Evolutionary conservation across 1,140 invertebrate species (phyloP), one percentile per base, ranked within the genome.

Genomic region (Drosophila murphyi): DNA sequence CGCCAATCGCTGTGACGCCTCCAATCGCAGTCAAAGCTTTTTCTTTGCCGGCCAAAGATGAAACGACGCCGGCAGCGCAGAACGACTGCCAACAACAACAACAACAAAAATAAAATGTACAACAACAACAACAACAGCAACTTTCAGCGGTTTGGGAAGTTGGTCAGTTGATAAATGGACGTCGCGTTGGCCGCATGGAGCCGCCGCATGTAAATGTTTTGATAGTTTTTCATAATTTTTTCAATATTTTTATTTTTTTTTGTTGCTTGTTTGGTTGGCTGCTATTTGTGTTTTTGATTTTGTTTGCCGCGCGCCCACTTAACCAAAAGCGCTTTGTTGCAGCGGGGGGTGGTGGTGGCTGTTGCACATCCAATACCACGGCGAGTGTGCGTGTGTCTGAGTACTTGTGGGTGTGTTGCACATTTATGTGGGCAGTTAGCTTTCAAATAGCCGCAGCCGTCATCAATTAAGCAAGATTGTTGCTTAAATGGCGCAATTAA

Each of bases 211-310:
- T 88, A 89, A 88, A 88, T 88, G 83, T 88, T 88, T 88, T 88
- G 83, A 88, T 88, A 83, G 83, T 88, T 88, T 88, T 88, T 83
- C 83, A 88, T 80, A 88, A 80, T 88, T 87, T 88, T 82, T 76
- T 65, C 50, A 56, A 69, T 86, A 72, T 86, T 68, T 71, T 65
- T 56, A 35, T 29, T 43, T 20, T 71, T 57, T 71, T 57, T 59
- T 52, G 31, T 57, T 70, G 57, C 67, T 71, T 71, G 67, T 61
- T 69, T 73, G 54, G 57, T 43, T 52, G 63, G 39, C 50, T 73
- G 74, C 62, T 59, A 81, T 87, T 86, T 71, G 71, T 76, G 82
- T 87, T 87, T 82, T 87, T 82, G 78, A 82, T 86, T 87, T 82
- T 72, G 39, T 63, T 79, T 65, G 62, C 72, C 72, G 72, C 60